Base-by-base conservation (phyloP, 2,888 invertebrate species). In the Calameuta filiformis region DNA sequence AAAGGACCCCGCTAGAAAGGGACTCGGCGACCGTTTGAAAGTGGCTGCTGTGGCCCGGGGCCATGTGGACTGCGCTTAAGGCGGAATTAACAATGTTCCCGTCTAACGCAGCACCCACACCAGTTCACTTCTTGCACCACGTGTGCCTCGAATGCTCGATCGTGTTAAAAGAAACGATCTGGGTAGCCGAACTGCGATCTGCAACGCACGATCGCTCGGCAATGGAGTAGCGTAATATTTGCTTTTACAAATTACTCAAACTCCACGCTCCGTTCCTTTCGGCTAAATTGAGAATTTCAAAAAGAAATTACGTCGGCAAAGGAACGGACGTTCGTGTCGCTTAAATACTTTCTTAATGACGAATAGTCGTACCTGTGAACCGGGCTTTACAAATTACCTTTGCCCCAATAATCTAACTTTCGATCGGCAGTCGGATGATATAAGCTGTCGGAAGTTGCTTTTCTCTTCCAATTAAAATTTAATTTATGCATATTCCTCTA, bases 391-490 rank as follows among this genome's bases (percentile, higher is more conserved):
- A 9, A 56, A 34, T 71, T 71, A 71, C 6, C 31, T 31, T 34
- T 71, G 71, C 71, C 15, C 71, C 31, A 71, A 71, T 35, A 73
- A 73, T 23, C 35, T 34, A 35, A 30, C 37, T 34, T 9, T 35
- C 12, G n/a, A 73, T 23, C 23, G 34, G n/a, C 74, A 35, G 74
- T 73, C 74, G 40, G 23, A 35, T n/a, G 4, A 34, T 34, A 15
- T 3, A 35, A 12, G 3, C 6, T 34, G 33, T 23, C 37, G 37
- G 12, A 11, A 34, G n/a, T n/a, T n/a, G 35, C 74, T 73, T 73
- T 73, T 73, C 74, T 34, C 34, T 35, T 73, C 74, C 35, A 73
- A 73, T 73, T 73, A 35, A 35, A 35, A 34, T 73, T 35, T 73
- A 34, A 73, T 73, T 4, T 35, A 73, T 31, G 31, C 1, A 34